Evolutionary conservation across 2,113 vertebrate species (phyloP).

Genomic region (Phaethornis superciliosus): DNA sequence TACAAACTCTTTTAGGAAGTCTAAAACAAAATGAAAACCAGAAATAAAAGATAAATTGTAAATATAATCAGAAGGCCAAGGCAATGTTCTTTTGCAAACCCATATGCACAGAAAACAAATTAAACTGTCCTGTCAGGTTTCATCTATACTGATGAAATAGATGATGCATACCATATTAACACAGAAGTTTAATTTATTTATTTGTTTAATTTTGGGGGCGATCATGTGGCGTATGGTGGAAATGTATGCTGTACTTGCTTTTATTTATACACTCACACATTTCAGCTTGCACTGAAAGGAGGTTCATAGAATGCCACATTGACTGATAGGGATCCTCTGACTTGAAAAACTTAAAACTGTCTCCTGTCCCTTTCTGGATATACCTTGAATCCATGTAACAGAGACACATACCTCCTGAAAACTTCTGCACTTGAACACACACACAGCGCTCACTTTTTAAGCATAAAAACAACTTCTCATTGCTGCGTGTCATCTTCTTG

Average conservation of each 20-base stretch:
- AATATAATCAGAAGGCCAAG: not conserved
- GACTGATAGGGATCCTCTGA: not conserved
- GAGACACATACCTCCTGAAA: not conserved
- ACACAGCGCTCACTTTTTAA: not conserved
- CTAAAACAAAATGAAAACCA: not conserved
- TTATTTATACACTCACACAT: not conserved
- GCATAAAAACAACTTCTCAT: not conserved
- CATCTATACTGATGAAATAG: not conserved
- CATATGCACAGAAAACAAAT: not conserved
- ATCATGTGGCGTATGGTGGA: fast-evolving
- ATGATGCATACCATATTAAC: not conserved
- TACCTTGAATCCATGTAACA: not conserved
- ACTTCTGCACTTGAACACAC: not conserved
- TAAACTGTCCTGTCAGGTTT: not conserved
- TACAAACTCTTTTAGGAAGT: not conserved
- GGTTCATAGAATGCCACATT: not conserved
- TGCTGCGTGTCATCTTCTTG: not conserved
- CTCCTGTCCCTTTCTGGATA: not conserved
- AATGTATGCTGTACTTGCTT: not conserved
- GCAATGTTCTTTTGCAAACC: not conserved
- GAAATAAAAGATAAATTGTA: not conserved
- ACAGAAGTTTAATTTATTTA: not conserved
- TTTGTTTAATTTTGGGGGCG: too few relatives aligned
- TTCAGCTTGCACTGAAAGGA: not conserved
- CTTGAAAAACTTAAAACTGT: not conserved